These are phyloP conservation scores for Melanchra persicariae DNA, from an alignment of 2,888 invertebrate genomes.

Conservation along the genomic window DNA sequence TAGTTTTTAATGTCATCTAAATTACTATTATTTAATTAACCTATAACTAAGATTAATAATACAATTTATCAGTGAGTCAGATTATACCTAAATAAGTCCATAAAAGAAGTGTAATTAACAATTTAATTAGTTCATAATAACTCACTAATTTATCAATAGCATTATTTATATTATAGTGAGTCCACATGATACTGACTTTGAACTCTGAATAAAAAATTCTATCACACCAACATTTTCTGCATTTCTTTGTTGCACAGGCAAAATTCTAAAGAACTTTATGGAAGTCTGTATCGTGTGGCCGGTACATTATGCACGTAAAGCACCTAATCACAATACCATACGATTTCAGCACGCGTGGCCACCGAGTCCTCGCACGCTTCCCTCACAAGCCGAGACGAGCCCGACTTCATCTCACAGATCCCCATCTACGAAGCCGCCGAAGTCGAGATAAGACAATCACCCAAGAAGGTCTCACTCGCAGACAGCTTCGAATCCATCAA, in stretches of 20 bases:
- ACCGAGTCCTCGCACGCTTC: conserved; percentile 57
- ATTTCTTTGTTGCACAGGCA: too few relatives aligned
- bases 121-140: not conserved
- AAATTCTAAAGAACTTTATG: too few relatives aligned
- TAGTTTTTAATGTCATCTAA: conserved; percentile 25
- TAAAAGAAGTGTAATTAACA: not conserved
- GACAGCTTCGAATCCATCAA: conserved; percentile 84
- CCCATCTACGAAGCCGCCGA: conserved; percentile 85
- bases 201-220: too few relatives aligned
- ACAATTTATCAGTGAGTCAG: not conserved
- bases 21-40: conserved; percentile 1
- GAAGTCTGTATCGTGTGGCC: too few relatives aligned
- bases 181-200: too few relatives aligned
- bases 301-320: conserved; percentile 6
- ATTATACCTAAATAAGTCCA: not conserved
- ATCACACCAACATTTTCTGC: too few relatives aligned
- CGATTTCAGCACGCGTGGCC: conserved; percentile 65
- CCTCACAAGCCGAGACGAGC: conserved; percentile 69
- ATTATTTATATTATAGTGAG: not conserved
- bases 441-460: conserved; percentile 79
- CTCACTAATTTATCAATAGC: not conserved
- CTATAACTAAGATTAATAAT: not conserved
- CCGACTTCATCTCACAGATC: conserved; percentile 84
- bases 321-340: conserved; percentile 31
- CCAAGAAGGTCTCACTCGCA: conserved; percentile 69